These are phyloP conservation scores for Germaria angustata DNA, from an alignment of 2,888 invertebrate species.

Conservation along the genomic window DNA sequence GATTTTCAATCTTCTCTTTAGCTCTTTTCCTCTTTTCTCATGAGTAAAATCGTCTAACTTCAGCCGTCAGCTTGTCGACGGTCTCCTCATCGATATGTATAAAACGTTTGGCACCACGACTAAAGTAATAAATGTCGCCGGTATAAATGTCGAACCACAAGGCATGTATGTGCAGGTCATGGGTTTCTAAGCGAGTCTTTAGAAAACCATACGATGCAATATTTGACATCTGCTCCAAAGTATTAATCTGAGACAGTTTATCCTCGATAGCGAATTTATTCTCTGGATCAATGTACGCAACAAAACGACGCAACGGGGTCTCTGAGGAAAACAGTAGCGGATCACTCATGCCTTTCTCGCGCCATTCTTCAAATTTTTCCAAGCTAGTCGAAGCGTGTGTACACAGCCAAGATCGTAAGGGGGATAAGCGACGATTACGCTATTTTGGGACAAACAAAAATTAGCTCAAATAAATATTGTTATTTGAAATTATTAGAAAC, in stretches of 20 bases:
- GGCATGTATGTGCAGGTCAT: slow-evolving; percentile 93
- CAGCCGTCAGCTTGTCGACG: slow-evolving; percentile 86
- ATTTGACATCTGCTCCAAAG: slow-evolving; percentile 94
- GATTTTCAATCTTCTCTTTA: neutral
- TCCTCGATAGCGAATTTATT: slow-evolving; percentile 93
- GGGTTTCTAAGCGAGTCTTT: slow-evolving; percentile 88
- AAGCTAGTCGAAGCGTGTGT: slow-evolving; percentile 91
- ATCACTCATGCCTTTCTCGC: slow-evolving; percentile 82
- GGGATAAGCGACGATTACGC: slow-evolving; percentile 90
- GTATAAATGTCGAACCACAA: slow-evolving; percentile 99
- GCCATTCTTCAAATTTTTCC: slow-evolving; percentile 89
- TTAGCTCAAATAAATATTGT: neutral
- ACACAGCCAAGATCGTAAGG: slow-evolving; percentile 94
- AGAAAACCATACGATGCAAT: slow-evolving; percentile 95
- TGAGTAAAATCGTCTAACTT: slow-evolving; percentile 90
- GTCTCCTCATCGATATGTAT: slow-evolving; percentile 91
- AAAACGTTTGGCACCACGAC: slow-evolving; percentile 91
- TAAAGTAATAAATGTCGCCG: slow-evolving; percentile 97
- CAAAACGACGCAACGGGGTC: slow-evolving; percentile 92
- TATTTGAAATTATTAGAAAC: slow-evolving; percentile 43
- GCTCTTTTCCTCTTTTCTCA: slow-evolving; percentile 79
- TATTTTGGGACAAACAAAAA: slow-evolving; percentile 54
- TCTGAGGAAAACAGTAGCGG: slow-evolving; percentile 93
- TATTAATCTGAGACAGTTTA: slow-evolving; percentile 96
- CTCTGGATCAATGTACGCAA: slow-evolving; percentile 96